Evolutionary conservation across 1,140 invertebrate genomes (phyloP).

Genomic region (Heliconius melpomene): DNA sequence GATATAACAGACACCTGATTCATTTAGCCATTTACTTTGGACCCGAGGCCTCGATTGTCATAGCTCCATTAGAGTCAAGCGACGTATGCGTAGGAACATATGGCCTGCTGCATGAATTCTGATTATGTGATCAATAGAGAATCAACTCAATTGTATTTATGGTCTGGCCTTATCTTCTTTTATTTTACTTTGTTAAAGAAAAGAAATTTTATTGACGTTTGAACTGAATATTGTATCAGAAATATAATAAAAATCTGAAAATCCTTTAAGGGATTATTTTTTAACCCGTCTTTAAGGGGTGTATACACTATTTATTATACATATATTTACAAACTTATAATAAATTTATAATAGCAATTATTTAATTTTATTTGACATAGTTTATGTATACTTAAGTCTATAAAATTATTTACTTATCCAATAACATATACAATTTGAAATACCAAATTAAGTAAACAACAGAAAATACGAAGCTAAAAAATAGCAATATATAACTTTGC

Average conservation of each 20-base stretch:
- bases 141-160: constrained; percentile 1
- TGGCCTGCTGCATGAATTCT: constrained; percentile 31
- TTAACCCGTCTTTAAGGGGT: too few species aligned
- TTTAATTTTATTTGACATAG: background rate
- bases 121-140: constrained; percentile 29
- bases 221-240: too few species aligned
- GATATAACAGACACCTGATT: constrained; percentile 26
- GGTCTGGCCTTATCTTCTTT: background rate
- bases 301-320: too few species aligned
- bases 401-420: background rate
- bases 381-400: background rate
- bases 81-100: constrained; percentile 30
- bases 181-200: background rate
- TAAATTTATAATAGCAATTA: background rate
- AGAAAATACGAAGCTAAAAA: background rate
- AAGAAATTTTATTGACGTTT: too few species aligned
- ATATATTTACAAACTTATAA: too few species aligned
- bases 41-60: constrained; percentile 15
- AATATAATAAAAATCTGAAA: too few species aligned
- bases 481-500: background rate
- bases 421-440: background rate
- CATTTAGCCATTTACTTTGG: constrained; percentile 32
- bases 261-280: too few species aligned
- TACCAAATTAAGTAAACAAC: background rate
- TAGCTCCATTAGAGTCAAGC: constrained; percentile 37